Conservation (phyloP, 1,140 invertebrate species). For the Drosophila arawakana region DNA sequence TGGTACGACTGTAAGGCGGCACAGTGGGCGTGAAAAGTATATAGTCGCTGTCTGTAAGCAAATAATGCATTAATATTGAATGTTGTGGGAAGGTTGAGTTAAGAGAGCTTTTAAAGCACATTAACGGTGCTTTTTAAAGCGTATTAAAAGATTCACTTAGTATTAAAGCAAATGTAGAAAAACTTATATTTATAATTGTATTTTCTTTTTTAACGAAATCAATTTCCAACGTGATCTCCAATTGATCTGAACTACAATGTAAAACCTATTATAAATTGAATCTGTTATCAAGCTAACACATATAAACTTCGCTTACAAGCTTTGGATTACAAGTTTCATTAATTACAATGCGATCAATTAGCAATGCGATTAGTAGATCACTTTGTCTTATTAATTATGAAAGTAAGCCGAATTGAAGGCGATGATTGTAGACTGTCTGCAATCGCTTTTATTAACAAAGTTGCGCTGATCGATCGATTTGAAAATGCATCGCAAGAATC, state of each 20-base stretch:
- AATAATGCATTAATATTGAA: constrained; percentile 44
- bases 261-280: no score
- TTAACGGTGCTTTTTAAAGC: neutral
- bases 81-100: constrained; percentile 12
- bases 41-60: constrained; percentile 22
- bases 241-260: neutral
- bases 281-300: neutral
- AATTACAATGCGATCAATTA: neutral
- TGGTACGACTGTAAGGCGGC: constrained; percentile 38
- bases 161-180: no score
- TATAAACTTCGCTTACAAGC: neutral
- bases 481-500: neutral
- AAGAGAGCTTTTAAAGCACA: neutral
- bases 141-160: no score
- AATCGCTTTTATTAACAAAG: neutral
- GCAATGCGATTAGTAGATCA: constrained; percentile 6
- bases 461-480: constrained; percentile 22
- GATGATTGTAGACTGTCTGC: neutral
- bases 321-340: neutral
- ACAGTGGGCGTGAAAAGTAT: constrained; percentile 67
- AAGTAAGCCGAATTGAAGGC: constrained; percentile 13
- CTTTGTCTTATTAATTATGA: constrained; percentile 31
- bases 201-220: no score
- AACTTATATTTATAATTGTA: no score
- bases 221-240: no score